phyloP scores from a whole-genome alignment of 2,888 invertebrate genomes.

The Blastobasis adustella region DNA sequence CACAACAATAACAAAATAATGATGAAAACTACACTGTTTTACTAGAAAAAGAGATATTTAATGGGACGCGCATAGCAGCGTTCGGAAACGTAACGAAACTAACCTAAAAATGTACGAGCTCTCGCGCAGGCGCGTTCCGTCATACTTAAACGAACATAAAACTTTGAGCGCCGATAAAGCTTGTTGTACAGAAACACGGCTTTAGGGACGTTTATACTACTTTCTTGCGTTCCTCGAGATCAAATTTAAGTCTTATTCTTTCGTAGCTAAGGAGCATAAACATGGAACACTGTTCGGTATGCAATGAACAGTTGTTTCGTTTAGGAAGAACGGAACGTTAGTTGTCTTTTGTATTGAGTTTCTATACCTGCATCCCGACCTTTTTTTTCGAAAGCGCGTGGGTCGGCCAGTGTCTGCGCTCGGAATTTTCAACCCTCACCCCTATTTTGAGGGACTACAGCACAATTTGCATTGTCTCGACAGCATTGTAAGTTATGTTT shows the following conservation, averaged over 20 bases:
- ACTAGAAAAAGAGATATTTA: slow-evolving; percentile 22
- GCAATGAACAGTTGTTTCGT: slow-evolving; percentile 8
- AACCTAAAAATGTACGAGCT: slow-evolving; percentile 47
- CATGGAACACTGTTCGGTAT: background rate
- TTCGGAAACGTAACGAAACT: slow-evolving; percentile 45
- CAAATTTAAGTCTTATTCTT: slow-evolving; percentile 27
- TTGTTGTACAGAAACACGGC: slow-evolving; percentile 48
- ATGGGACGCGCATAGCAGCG: slow-evolving; percentile 28
- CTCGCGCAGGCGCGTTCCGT: slow-evolving; percentile 32
- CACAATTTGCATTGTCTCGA: slow-evolving; percentile 1
- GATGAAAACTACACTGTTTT: slow-evolving; percentile 13
- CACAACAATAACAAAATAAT: slow-evolving; percentile 3
- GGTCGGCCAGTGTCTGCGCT: slow-evolving; percentile 13
- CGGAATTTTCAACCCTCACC: slow-evolving; percentile 15
- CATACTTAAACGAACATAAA: slow-evolving; percentile 42
- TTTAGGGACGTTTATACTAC: slow-evolving; percentile 14
- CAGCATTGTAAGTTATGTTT: slow-evolving; percentile 16
- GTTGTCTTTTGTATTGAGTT: slow-evolving; percentile 56
- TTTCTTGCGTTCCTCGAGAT: background rate
- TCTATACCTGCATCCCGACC: slow-evolving; percentile 65
- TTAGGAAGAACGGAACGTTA: slow-evolving; percentile 37
- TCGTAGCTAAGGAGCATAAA: background rate
- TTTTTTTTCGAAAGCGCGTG: slow-evolving; percentile 48
- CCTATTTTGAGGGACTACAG: too few species aligned
- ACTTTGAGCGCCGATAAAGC: slow-evolving; percentile 63